These are phyloP conservation scores for Pollachius pollachius DNA, from an alignment of 2,113 vertebrate genomes.

Conservation along the genomic window DNA sequence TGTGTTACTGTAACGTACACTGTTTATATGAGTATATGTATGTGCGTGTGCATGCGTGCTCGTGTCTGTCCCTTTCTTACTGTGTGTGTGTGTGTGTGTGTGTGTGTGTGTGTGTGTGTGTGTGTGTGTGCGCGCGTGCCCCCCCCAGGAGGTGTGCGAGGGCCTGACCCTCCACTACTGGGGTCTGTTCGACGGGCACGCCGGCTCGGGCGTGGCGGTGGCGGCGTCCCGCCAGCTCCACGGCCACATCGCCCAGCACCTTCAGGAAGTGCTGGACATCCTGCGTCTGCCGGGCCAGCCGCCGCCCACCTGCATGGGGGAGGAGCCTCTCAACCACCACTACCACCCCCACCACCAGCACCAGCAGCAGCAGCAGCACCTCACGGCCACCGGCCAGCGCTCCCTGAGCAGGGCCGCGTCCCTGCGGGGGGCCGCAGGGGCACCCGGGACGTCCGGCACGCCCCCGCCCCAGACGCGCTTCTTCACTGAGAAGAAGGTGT, in stretches of 20 bases:
- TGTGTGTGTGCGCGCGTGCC: no score
- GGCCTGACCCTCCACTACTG: slow-evolving; percentile 90
- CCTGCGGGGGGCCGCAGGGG: slow-evolving; percentile 82
- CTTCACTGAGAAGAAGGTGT: slow-evolving; percentile 95
- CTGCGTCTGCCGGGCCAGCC: slow-evolving; percentile 77
- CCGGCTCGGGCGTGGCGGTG: slow-evolving; percentile 89
- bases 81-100: no score
- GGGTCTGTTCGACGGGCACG: slow-evolving; percentile 95
- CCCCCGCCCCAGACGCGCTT: slow-evolving; percentile 81
- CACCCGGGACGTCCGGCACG: slow-evolving; percentile 85
- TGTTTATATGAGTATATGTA: slow-evolving; percentile 1
- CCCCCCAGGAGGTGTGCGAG: slow-evolving; percentile 58
- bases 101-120: no score
- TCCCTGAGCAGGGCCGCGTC: slow-evolving; percentile 88
- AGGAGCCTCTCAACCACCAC: slow-evolving; percentile 77
- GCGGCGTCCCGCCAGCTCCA: slow-evolving; percentile 89
- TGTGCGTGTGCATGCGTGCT: slow-evolving; percentile 9
- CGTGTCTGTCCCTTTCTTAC: no score
- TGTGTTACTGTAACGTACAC: not conserved
- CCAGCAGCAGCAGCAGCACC: slow-evolving; percentile 2
- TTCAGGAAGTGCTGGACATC: slow-evolving; percentile 90
- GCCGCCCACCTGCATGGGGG: slow-evolving; percentile 87
- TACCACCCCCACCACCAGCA: slow-evolving; percentile 28
- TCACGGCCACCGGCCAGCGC: slow-evolving; percentile 67
- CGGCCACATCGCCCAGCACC: slow-evolving; percentile 86